Evolutionary conservation across 2,113 vertebrate genomes (phyloP).

Genomic region (Oreocharis arfaki): DNA sequence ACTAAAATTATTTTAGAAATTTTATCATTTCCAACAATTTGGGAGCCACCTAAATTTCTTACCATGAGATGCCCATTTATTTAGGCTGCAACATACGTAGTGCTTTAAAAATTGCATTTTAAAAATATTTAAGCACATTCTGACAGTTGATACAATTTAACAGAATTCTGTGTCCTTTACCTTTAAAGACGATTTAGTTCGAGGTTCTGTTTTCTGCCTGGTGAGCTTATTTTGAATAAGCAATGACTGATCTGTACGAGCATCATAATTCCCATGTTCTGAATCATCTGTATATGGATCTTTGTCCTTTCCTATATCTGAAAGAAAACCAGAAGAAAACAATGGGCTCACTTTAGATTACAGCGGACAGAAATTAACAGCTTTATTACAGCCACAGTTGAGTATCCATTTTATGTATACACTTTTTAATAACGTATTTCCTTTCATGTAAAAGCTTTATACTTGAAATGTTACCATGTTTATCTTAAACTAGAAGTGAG

Average conservation of each 20-base stretch:
- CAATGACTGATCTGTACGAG: slow-evolving; percentile 81
- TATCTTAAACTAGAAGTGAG: neutral
- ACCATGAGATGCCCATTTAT: neutral
- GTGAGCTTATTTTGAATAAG: slow-evolving; percentile 81
- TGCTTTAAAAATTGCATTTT: neutral
- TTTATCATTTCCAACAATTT: neutral
- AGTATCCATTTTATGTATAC: neutral
- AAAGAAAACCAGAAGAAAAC: slow-evolving; percentile 47
- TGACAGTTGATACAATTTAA: neutral
- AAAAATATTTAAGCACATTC: neutral
- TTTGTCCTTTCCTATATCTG: slow-evolving; percentile 81
- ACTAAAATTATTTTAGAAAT: neutral
- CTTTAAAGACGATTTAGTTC: slow-evolving; percentile 80
- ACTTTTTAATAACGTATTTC: neutral
- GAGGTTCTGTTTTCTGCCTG: slow-evolving; percentile 80
- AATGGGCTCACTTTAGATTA: neutral
- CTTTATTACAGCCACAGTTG: neutral
- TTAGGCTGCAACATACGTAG: neutral
- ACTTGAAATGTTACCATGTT: neutral
- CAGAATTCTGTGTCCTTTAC: slow-evolving; percentile 56
- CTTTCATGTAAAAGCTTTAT: neutral
- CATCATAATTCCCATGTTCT: slow-evolving; percentile 82
- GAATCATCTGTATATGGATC: slow-evolving; percentile 83
- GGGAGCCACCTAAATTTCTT: neutral
- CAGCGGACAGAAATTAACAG: neutral